Base-by-base conservation (phyloP, 2,888 invertebrate genomes). In the Plebejus anna region DNA sequence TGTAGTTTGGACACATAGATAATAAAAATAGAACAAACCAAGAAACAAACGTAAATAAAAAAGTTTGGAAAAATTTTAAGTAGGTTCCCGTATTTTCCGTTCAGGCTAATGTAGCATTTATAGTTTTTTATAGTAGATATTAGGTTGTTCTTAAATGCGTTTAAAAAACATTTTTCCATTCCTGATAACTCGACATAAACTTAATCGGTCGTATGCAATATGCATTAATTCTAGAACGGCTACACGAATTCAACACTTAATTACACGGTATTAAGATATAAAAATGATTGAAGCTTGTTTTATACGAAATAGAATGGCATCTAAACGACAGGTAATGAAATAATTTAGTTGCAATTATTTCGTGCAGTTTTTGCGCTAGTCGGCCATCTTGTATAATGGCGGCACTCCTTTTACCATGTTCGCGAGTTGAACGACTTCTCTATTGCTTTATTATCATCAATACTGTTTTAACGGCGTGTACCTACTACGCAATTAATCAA, bases 281-380 rank as follows among this genome's bases (percentile, higher is more conserved):
- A 73, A 75, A 72, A 59, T 71, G 72, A 47, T 47, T 55, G 72
- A 61, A 71, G 51, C 47, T 22, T 42, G 61, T 71, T 61, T 55
- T 32, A 72, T 47, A 72, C 59, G 32, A 61, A 76, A 61, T 72
- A 72, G 61, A 72, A 47, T 72, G 72, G 76, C 42, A 59, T 72
- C 59, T 76, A 72, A 72, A 59, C 61, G 76, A 71, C 76, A 83
- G 84, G 84, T 89, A 89, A 89, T 89, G 87, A 87, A 88, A 89
- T 86, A 89, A 89, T 90, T 90, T 87, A 86, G 80, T 81, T 79
- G 82, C 86, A 88, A 89, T 90, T 89, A 88, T 89, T 84, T 82
- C 82, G 83, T 82, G 85, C 87, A 85, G 85, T 89, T 88, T 88
- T 85, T 83, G 81, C 80, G 4, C 79, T 81, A 28, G 79, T 90